A percentile compares a stretch with the other conserved stretches of the same genome.
Conservation (phyloP, 2,888 invertebrate species). For the Linyphia triangularis region DNA sequence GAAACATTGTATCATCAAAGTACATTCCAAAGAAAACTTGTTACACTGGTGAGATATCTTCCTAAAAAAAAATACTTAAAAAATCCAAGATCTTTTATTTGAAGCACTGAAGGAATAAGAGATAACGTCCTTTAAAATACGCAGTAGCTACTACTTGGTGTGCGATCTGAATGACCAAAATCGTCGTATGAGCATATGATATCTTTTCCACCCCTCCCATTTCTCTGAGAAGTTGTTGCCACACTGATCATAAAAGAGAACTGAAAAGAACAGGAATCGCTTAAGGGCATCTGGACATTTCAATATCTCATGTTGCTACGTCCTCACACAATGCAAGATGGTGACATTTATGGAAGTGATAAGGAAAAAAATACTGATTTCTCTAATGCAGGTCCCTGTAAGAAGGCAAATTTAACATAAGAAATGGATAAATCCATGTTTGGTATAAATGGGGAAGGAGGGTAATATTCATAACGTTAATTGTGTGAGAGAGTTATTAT, state of each 20-base stretch:
- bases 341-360: constrained; percentile 33
- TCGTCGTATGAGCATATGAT: not conserved
- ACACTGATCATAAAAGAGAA: not conserved
- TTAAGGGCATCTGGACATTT: constrained; percentile 18
- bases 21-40: too few relatives aligned
- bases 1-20: too few relatives aligned
- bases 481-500: too few relatives aligned
- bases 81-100: not conserved
- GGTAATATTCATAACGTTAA: too few relatives aligned
- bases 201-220: not conserved
- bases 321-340: constrained; percentile 1
- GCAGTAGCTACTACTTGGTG: not conserved
- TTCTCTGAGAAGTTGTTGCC: constrained; percentile 5
- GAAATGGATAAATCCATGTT: not conserved
- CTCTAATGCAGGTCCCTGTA: not conserved
- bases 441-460: not conserved
- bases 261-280: not conserved
- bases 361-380: constrained; percentile 12
- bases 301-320: constrained; percentile 18
- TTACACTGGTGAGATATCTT: too few relatives aligned
- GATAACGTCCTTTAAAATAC: not conserved
- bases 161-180: not conserved
- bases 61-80: too few relatives aligned
- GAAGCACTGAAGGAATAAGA: not conserved
- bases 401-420: not conserved